Conservation (phyloP, 2,888 invertebrate species). For the Trichogramma dendrolimi region DNA sequence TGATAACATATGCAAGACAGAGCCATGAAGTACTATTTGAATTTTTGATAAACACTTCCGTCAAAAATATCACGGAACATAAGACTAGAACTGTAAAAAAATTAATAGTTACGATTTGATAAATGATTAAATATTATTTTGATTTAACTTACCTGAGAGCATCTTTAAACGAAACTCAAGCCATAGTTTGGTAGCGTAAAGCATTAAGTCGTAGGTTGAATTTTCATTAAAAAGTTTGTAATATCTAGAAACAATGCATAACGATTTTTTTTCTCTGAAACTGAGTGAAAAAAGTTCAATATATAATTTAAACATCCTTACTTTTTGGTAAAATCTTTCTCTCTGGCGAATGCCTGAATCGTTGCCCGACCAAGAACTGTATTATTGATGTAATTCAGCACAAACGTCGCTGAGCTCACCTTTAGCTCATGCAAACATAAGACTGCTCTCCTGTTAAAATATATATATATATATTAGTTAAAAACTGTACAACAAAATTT, state of each 20-base stretch:
- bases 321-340: conserved; percentile 38
- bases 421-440: conserved; percentile 35
- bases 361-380: conserved; percentile 37
- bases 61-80: conserved; percentile 17
- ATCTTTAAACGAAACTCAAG: conserved; percentile 38
- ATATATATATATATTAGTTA: neutral
- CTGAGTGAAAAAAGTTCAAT: neutral
- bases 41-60: conserved; percentile 8
- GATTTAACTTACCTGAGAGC: conserved; percentile 32
- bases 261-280: neutral
- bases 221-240: conserved; percentile 38
- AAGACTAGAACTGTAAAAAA: conserved; percentile 19
- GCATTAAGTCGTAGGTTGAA: conserved; percentile 38
- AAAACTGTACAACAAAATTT: neutral
- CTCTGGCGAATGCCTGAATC: conserved; percentile 40
- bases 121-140: neutral
- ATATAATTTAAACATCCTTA: conserved; percentile 10
- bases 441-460: conserved; percentile 30
- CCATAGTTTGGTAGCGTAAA: conserved; percentile 39
- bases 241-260: conserved; percentile 28
- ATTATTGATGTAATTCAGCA: conserved; percentile 37
- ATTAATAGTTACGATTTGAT: neutral
- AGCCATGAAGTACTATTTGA: conserved; percentile 15
- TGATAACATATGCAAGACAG: conserved; percentile 36
- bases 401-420: conserved; percentile 34